phyloP scores from a whole-genome alignment of 2,113 vertebrate genomes.

The Oncorhynchus gorbuscha region DNA sequence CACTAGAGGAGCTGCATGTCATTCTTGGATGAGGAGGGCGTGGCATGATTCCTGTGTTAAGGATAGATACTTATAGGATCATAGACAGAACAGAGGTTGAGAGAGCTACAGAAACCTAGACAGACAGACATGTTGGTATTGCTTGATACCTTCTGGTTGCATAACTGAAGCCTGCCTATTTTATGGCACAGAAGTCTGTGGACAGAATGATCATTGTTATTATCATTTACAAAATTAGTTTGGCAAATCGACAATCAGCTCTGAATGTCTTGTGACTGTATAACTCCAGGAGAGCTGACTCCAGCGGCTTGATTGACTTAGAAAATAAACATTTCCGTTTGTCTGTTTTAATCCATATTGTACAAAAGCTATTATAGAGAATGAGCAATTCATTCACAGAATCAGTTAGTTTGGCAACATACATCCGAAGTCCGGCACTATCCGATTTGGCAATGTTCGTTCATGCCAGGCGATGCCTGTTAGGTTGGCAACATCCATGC shows the following conservation, averaged over 20 bases:
- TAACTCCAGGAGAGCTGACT: slow-evolving; percentile 85
- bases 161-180: slow-evolving; percentile 87
- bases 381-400: slow-evolving; percentile 86
- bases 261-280: slow-evolving; percentile 95
- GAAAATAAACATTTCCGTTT: slow-evolving; percentile 88
- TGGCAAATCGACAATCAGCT: slow-evolving; percentile 77
- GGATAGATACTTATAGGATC: too few relatives aligned
- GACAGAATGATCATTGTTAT: slow-evolving; percentile 72
- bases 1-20: too few relatives aligned
- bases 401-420: slow-evolving; percentile 78
- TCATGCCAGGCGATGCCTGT: slow-evolving; percentile 55
- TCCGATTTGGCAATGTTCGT: too few relatives aligned
- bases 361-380: slow-evolving; percentile 95
- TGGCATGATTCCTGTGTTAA: too few relatives aligned
- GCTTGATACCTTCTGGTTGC: slow-evolving; percentile 73
- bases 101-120: neutral
- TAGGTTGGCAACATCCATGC: slow-evolving; percentile 71
- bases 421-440: slow-evolving; percentile 54
- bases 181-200: slow-evolving; percentile 90
- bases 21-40: too few relatives aligned
- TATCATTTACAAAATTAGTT: slow-evolving; percentile 92
- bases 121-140: slow-evolving; percentile 63
- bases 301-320: slow-evolving; percentile 93
- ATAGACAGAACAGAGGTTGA: neutral
- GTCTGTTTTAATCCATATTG: slow-evolving; percentile 77